phyloP scores from a whole-genome alignment of 2,888 invertebrate genomes.

The Cephus nigrinus region DNA sequence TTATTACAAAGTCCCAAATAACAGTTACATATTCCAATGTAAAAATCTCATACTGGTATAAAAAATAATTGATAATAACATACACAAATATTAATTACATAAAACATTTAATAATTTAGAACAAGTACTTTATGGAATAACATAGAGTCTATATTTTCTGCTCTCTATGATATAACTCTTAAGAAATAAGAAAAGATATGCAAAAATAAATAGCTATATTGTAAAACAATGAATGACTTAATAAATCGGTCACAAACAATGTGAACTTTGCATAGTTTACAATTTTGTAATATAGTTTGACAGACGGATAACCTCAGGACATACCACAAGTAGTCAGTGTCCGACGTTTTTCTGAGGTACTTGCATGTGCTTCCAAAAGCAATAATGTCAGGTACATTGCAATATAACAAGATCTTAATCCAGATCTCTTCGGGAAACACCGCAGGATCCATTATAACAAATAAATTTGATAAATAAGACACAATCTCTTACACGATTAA shows the following conservation, averaged over 20 bases:
- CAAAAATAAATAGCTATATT: background rate
- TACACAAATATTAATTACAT: background rate
- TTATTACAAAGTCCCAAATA: background rate
- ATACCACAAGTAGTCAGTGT: conserved; percentile 64
- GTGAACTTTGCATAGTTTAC: background rate
- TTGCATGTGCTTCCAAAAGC: conserved; percentile 64
- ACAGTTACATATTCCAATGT: background rate
- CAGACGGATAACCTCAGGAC: conserved; percentile 50
- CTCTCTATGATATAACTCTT: background rate
- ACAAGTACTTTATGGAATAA: background rate
- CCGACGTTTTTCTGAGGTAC: conserved; percentile 61
- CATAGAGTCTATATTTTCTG: background rate
- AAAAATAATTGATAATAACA: background rate
- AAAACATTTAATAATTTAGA: background rate
- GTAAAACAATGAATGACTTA: background rate
- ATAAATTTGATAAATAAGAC: background rate
- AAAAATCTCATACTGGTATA: background rate
- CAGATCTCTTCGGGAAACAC: conserved; percentile 65
- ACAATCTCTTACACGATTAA: conserved; percentile 18
- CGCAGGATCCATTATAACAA: conserved; percentile 59
- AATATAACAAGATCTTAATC: conserved; percentile 64
- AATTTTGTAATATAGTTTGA: background rate
- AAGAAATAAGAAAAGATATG: background rate
- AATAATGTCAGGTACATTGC: conserved; percentile 65
- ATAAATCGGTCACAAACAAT: background rate